Evolutionary conservation across 37 sponge, comb jelly and placozoan genomes (phyloP).

Genomic region (Cliona cf. orientalis): DNA sequence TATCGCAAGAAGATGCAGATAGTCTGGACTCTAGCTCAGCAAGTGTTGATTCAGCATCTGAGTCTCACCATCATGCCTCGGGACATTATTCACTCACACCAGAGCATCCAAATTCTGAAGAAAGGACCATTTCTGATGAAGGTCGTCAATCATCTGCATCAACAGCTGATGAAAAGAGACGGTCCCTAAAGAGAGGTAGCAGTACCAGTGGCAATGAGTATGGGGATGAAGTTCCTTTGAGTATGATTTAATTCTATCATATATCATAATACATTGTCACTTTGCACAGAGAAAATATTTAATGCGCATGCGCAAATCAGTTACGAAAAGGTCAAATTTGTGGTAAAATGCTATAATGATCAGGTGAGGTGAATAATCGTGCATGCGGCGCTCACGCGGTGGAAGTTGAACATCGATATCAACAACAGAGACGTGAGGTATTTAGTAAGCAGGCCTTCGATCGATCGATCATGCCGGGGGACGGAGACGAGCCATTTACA

Average conservation of each 20-base stretch:
- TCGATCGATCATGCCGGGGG: conserved; percentile 9
- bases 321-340: neutral
- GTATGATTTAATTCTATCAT: conserved; percentile 24
- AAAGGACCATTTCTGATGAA: too few relatives aligned
- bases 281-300: neutral
- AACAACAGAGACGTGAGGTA: neutral
- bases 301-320: neutral
- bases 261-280: neutral
- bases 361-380: neutral
- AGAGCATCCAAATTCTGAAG: neutral
- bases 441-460: neutral
- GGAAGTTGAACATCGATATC: too few relatives aligned
- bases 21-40: too few relatives aligned
- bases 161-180: neutral
- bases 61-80: conserved; percentile 1
- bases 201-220: conserved; percentile 14
- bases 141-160: too few relatives aligned
- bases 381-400: neutral
- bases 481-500: neutral
- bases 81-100: conserved; percentile 22
- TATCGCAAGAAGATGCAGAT: too few relatives aligned
- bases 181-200: too few relatives aligned
- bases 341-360: neutral
- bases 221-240: conserved; percentile 24
- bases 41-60: conserved; percentile 4